phyloP scores from a whole-genome alignment of 2,797 vertebrate genomes.

The Peromyscus nudipes region DNA sequence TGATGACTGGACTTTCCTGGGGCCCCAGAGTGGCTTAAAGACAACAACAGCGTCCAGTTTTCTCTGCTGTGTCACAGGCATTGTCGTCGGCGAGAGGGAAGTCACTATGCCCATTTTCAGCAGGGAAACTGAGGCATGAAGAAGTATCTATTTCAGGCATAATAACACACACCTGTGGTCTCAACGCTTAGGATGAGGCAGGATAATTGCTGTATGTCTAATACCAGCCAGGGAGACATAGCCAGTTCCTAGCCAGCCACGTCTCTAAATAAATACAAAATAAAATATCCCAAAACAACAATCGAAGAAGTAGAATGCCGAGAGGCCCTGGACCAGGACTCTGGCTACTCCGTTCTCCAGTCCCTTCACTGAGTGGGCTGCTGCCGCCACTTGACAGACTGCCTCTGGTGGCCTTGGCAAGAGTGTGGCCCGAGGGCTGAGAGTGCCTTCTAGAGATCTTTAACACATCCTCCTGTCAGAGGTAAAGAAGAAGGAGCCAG shows the following conservation, averaged over 20 bases:
- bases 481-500: background rate
- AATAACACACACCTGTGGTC: background rate
- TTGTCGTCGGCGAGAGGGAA: background rate
- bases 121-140: background rate
- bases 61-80: background rate
- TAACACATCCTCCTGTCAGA: background rate
- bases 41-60: background rate
- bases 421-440: background rate
- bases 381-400: background rate
- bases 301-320: background rate
- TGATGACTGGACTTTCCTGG: background rate
- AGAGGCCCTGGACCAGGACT: accelerated
- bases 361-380: background rate
- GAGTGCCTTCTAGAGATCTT: background rate
- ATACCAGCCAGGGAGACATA: background rate
- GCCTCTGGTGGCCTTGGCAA: background rate
- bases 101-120: background rate
- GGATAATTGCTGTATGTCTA: background rate
- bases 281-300: background rate
- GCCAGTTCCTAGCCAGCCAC: background rate
- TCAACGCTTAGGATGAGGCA: background rate
- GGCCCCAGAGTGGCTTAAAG: background rate
- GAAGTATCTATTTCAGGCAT: background rate
- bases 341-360: accelerated
- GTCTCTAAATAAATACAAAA: background rate